Base-by-base conservation (phyloP, 2,113 vertebrate genomes). In the Microtus oregoni region DNA sequence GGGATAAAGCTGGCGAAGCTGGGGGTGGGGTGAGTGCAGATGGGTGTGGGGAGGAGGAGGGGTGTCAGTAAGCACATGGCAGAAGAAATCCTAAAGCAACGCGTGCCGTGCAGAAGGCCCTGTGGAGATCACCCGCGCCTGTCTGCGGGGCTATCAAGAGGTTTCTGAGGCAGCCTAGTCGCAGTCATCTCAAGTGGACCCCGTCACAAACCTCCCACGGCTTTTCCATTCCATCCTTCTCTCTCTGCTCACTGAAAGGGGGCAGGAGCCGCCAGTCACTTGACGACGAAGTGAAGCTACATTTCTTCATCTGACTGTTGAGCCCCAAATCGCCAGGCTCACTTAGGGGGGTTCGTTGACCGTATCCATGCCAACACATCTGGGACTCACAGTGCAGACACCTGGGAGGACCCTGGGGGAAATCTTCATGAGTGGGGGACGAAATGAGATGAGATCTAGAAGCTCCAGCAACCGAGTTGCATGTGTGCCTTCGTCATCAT, bases 401-500 rank as follows among this genome's bases (percentile, higher is more conserved):
- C 58, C 73, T 92, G 96, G 52, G 28, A 38, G 73, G 75, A n/a
- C 61, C 30, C 68, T 67, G 70, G 17, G 78, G 47, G 5, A 32
- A 65, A 61, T 58, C 50, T 65, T 50, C 5, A 1, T 15, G 30
- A 1, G 17, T 63, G 15, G 0, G 52, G 11, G 52, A 19, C 65
- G 28, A n/a, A 35, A 55, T 12, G 24, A 67, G 52, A 41, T 6
- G 30, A 85, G 7, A 15, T 77, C 47, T 11, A 1, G 14, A 0
- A 28, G 78, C 32, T 24, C 7, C 52, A 4, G 17, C 68, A 20
- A 35, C 14, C 0, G 9, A 50, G 52, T 2, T 10, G 13, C 26
- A 20, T 0, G 0, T 3, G 1, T 4, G 2, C 20, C 22, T 30
- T 68, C 35, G 35, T 24, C 94, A 11, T 41, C 0, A 0, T 32